Percentiles rank a stretch among this genome's conserved stretches.
These are phyloP conservation scores for Dicrurus megarhynchus DNA, from an alignment of 2,113 vertebrate species.

Conservation along the genomic window DNA sequence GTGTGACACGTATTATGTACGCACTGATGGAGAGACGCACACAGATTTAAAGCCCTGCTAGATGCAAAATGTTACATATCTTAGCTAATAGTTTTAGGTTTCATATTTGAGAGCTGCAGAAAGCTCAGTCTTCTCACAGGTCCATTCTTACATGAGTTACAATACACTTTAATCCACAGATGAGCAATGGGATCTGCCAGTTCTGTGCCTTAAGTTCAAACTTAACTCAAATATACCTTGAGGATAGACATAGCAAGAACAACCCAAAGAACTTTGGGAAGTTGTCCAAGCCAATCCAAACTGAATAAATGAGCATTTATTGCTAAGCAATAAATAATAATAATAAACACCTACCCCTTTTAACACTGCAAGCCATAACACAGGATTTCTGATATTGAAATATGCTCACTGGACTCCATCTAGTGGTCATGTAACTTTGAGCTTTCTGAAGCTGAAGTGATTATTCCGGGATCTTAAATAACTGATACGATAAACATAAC, in stretches of 20 bases:
- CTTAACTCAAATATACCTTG: neutral
- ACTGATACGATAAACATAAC: neutral
- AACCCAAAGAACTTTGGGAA: neutral
- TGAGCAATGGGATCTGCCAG: neutral
- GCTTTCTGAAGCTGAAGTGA: neutral
- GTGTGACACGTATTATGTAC: rapidly evolving
- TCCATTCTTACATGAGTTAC: neutral
- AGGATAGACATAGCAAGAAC: neutral
- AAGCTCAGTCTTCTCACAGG: neutral
- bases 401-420: slow-evolving; percentile 46
- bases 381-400: neutral
- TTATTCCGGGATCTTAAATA: neutral
- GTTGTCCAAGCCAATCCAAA: neutral
- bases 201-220: neutral
- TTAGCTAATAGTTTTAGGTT: neutral
- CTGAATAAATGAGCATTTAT: neutral
- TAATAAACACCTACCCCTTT: neutral
- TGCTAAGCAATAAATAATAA: too few relatives aligned
- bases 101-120: neutral
- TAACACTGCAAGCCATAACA: neutral
- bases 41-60: neutral
- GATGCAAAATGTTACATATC: neutral
- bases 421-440: slow-evolving; percentile 40
- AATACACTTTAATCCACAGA: neutral
- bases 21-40: rapidly evolving